These are phyloP conservation scores for Boloria selene DNA, from an alignment of 2,888 invertebrate genomes.

Conservation along the genomic window DNA sequence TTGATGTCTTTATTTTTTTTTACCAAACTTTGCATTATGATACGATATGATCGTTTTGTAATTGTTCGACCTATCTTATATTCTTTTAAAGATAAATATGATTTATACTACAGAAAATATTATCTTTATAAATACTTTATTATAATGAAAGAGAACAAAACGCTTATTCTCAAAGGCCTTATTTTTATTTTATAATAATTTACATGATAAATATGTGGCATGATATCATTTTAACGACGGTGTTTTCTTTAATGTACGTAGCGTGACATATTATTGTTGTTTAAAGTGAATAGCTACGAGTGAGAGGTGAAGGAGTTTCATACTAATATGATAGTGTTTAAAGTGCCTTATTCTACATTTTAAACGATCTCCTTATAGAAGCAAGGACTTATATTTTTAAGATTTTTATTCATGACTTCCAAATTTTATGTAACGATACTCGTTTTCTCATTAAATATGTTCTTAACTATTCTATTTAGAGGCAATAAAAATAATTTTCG, in stretches of 20 bases:
- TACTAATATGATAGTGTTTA: constrained; percentile 9
- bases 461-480: too few relatives aligned
- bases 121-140: too few relatives aligned
- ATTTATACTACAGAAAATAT: too few relatives aligned
- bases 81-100: too few relatives aligned
- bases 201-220: neutral
- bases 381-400: constrained; percentile 8
- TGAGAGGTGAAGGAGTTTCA: constrained; percentile 10
- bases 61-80: too few relatives aligned
- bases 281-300: constrained; percentile 5
- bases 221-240: neutral
- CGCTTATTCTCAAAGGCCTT: constrained; percentile 2
- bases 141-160: neutral
- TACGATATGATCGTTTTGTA: too few relatives aligned
- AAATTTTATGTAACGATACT: too few relatives aligned
- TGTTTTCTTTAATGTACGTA: neutral
- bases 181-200: neutral
- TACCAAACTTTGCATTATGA: too few relatives aligned
- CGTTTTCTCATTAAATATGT: too few relatives aligned
- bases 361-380: neutral
- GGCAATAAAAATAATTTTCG: too few relatives aligned
- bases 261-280: neutral
- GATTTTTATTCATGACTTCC: neutral
- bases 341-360: constrained; percentile 18
- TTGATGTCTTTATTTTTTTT: too few relatives aligned